These are phyloP conservation scores for Melanocharis versteri DNA, from an alignment of 2,113 vertebrate genomes.

Conservation along the genomic window DNA sequence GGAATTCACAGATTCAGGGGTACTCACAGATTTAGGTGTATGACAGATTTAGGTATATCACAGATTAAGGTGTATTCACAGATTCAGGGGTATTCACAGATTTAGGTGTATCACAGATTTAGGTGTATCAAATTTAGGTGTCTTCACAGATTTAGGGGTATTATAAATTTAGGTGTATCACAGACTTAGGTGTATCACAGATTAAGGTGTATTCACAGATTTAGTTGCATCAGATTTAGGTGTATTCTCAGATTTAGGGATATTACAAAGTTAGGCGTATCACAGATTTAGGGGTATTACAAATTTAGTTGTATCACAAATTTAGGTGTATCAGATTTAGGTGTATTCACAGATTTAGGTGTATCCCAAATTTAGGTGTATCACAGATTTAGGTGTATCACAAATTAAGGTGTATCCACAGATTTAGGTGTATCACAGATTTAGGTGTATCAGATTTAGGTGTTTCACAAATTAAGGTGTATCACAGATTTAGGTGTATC, in stretches of 20 bases:
- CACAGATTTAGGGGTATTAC: not conserved
- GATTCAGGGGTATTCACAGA: not conserved
- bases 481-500: not conserved
- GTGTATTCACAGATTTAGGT: rapidly evolving
- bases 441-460: not conserved
- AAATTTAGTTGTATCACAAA: rapidly evolving
- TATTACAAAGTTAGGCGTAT: too few species aligned
- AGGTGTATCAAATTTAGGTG: not conserved
- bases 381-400: too few species aligned
- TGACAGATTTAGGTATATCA: not conserved
- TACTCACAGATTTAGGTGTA: not conserved
- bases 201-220: too few species aligned
- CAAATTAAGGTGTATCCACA: too few species aligned
- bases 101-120: not conserved
- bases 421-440: not conserved
- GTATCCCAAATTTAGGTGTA: rapidly evolving
- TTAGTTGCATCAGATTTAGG: too few species aligned
- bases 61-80: not conserved
- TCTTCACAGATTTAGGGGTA: rapidly evolving
- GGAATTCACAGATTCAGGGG: rapidly evolving
- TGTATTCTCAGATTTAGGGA: too few species aligned
- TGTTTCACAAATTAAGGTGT: not conserved
- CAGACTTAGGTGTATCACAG: rapidly evolving
- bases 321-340: not conserved
- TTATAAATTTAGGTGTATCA: rapidly evolving